These are phyloP conservation scores for Pristionchus pacificus DNA, from an alignment of 1,140 invertebrate genomes.

Conservation along the genomic window DNA sequence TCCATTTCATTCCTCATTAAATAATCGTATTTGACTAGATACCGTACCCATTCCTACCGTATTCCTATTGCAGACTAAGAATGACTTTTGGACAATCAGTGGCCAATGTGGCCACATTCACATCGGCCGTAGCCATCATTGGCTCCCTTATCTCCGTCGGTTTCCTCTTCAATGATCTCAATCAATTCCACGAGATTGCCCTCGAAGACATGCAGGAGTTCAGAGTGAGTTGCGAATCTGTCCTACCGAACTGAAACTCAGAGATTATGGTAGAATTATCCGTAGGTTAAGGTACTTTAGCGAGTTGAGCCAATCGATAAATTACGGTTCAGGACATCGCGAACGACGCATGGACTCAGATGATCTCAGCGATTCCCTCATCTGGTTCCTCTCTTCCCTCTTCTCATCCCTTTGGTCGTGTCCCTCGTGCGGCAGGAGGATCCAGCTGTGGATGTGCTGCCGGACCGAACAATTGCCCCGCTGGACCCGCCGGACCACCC, in stretches of 20 bases:
- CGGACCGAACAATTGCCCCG: not conserved
- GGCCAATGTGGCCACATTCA: not conserved
- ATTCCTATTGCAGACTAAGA: too few relatives aligned
- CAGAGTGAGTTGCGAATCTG: slow-evolving; percentile 3
- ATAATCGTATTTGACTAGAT: too few relatives aligned
- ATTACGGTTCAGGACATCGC: not conserved
- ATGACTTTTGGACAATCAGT: slow-evolving; percentile 1
- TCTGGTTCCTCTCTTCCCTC: not conserved
- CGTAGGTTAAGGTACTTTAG: too few relatives aligned
- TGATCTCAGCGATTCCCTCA: not conserved
- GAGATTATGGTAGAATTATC: too few relatives aligned
- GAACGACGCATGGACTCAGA: slow-evolving; percentile 22
- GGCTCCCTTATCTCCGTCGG: slow-evolving; percentile 5
- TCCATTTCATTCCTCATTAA: too few relatives aligned
- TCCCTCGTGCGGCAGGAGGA: not conserved
- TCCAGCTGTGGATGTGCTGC: not conserved
- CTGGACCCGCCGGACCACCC: slow-evolving; percentile 27
- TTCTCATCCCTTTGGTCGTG: not conserved
- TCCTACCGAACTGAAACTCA: too few relatives aligned
- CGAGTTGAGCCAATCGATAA: not conserved
- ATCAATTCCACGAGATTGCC: slow-evolving; percentile 4
- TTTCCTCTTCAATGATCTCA: slow-evolving; percentile 9
- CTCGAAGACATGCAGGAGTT: slow-evolving; percentile 10
- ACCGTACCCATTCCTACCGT: too few relatives aligned
- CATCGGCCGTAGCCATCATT: slow-evolving; percentile 5